A percentile compares a stretch with the other conserved stretches of the same genome.
phyloP scores from a whole-genome alignment of 2,888 invertebrate species.

The Celastrina argiolus region DNA sequence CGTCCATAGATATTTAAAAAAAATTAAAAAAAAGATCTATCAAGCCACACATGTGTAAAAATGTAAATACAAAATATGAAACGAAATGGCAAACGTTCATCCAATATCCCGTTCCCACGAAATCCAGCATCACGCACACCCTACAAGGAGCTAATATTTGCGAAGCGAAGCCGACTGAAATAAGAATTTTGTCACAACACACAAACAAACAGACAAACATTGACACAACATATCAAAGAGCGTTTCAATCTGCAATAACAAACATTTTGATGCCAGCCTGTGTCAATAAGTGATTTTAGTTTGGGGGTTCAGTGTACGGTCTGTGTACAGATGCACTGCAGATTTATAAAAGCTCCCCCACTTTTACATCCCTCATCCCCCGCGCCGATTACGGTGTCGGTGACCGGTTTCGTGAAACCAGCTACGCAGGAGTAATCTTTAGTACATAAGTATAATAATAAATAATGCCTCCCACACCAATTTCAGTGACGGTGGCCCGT shows the following conservation, averaged over 20 bases:
- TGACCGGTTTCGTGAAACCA: too few relatives aligned
- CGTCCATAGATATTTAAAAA: too few relatives aligned
- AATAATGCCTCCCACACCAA: too few relatives aligned
- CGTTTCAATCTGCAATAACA: constrained; percentile 48
- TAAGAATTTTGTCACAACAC: constrained; percentile 35
- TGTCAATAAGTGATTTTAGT: constrained; percentile 40
- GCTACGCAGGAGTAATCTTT: too few relatives aligned
- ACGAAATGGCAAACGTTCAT: background rate
- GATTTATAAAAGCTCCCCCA: background rate
- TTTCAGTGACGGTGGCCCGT: too few relatives aligned
- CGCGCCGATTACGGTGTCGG: too few relatives aligned
- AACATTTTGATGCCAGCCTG: constrained; percentile 47
- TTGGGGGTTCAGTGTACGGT: background rate
- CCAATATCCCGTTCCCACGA: background rate
- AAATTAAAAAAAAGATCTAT: too few relatives aligned
- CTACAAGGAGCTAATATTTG: constrained; percentile 26
- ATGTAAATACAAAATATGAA: too few relatives aligned
- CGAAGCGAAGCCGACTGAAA: constrained; percentile 31
- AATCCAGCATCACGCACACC: background rate
- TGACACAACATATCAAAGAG: constrained; percentile 51
- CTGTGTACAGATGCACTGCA: background rate
- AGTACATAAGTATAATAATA: too few relatives aligned
- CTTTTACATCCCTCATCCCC: too few relatives aligned
- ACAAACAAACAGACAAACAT: constrained; percentile 47
- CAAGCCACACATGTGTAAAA: too few relatives aligned